Conservation (phyloP, 2,888 invertebrate genomes). For the Eledona agricola region DNA sequence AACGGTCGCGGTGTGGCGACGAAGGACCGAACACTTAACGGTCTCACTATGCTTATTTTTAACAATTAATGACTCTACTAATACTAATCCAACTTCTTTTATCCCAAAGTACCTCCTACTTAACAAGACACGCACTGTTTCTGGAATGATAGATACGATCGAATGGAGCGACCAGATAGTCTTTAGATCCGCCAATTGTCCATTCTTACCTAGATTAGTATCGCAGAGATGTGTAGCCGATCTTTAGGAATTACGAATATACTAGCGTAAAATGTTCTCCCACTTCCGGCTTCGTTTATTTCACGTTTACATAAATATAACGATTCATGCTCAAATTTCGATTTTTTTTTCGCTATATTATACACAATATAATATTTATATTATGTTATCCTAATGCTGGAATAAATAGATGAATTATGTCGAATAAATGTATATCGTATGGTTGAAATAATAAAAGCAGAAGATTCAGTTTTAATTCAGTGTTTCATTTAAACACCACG, state of each 20-base stretch:
- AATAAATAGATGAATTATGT: slow-evolving; percentile 57
- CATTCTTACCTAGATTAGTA: slow-evolving; percentile 57
- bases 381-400: slow-evolving; percentile 54
- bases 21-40: slow-evolving; percentile 3
- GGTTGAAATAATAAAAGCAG: slow-evolving; percentile 59
- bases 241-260: slow-evolving; percentile 54
- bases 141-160: slow-evolving; percentile 54
- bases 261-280: slow-evolving; percentile 56
- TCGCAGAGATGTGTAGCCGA: slow-evolving; percentile 59
- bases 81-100: slow-evolving; percentile 22
- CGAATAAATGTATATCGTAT: slow-evolving; percentile 59
- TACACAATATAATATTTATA: slow-evolving; percentile 46
- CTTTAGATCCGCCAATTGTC: slow-evolving; percentile 56
- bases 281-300: slow-evolving; percentile 51
- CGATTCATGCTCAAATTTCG: slow-evolving; percentile 46
- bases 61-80: slow-evolving; percentile 1
- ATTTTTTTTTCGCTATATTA: slow-evolving; percentile 48
- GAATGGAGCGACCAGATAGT: slow-evolving; percentile 56
- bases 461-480: slow-evolving; percentile 55
- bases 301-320: slow-evolving; percentile 39
- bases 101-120: slow-evolving; percentile 34
- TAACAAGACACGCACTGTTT: slow-evolving; percentile 49
- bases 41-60: background rate
- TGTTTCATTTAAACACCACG: too few species aligned
- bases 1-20: slow-evolving; percentile 31